Conservation (phyloP, 2,888 invertebrate genomes). For the Oeneis ivallda region DNA sequence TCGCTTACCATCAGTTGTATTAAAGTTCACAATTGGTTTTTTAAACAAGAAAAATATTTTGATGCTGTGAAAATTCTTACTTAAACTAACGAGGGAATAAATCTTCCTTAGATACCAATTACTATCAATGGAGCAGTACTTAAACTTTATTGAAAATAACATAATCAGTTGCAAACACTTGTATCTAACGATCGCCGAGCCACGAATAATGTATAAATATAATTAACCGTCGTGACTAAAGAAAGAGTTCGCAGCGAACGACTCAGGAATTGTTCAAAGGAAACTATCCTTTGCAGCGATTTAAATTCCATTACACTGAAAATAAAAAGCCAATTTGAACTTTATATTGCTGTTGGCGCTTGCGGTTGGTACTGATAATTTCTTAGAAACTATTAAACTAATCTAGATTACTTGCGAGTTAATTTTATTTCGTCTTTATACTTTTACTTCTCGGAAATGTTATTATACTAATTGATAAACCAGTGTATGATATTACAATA, state of each 20-base stretch:
- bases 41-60: background rate
- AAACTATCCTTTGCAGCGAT: conserved; percentile 66
- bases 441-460: conserved; percentile 28
- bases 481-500: conserved; percentile 17
- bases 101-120: background rate
- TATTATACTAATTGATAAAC: conserved; percentile 18
- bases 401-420: conserved; percentile 39
- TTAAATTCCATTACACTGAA: conserved; percentile 71
- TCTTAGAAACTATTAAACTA: conserved; percentile 39
- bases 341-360: conserved; percentile 49
- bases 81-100: conserved; percentile 9
- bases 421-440: conserved; percentile 35
- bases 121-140: background rate
- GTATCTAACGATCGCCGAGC: conserved; percentile 44
- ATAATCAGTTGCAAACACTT: conserved; percentile 39
- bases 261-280: conserved; percentile 64
- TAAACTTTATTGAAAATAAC: conserved; percentile 27
- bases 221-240: conserved; percentile 69
- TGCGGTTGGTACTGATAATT: conserved; percentile 38
- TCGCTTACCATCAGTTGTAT: no score
- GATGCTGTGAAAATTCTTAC: background rate
- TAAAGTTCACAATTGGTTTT: no score
- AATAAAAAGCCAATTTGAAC: conserved; percentile 68
- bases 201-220: conserved; percentile 60
- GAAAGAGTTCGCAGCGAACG: conserved; percentile 62